These are phyloP conservation scores for Syngnathoides biaculeatus DNA, from an alignment of 2,113 vertebrate species.

Conservation along the genomic window DNA sequence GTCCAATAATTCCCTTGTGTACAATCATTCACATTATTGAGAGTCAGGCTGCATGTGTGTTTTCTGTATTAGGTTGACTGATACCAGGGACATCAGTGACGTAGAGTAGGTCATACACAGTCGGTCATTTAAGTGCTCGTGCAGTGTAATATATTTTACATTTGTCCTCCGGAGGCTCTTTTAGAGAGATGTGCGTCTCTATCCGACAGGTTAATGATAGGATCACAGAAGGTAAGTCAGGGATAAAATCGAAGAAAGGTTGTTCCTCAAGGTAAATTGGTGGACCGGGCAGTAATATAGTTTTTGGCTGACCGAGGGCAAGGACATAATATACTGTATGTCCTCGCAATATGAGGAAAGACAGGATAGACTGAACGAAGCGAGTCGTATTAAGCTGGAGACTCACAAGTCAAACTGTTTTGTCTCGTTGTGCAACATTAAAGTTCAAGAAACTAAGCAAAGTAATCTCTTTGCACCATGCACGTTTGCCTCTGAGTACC, in stretches of 20 bases:
- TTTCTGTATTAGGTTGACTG: constrained; percentile 1
- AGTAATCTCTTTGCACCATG: too few relatives aligned
- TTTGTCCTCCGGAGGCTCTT: constrained; percentile 28
- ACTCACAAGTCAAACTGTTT: neutral
- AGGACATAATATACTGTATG: neutral
- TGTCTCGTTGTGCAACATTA: neutral
- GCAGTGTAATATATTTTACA: constrained; percentile 3
- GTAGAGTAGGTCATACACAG: too few relatives aligned
- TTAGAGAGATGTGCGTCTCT: neutral
- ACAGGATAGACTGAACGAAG: neutral
- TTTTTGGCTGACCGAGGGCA: neutral
- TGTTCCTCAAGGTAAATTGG: constrained; percentile 23
- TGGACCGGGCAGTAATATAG: too few relatives aligned
- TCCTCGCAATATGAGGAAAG: neutral
- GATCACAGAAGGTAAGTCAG: constrained; percentile 11
- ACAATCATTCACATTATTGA: neutral
- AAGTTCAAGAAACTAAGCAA: neutral
- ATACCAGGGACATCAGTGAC: constrained; percentile 11
- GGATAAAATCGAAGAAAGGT: constrained; percentile 19
- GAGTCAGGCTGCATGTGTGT: neutral
- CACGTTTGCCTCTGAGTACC: too few relatives aligned
- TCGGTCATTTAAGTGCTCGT: too few relatives aligned
- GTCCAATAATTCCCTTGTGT: neutral
- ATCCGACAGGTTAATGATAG: constrained; percentile 14
- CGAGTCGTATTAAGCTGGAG: neutral